A percentile compares a stretch with the other conserved stretches of the same genome.
Evolutionary conservation across 2,888 invertebrate species (phyloP).

Genomic region (Drosophila prostipennis): DNA sequence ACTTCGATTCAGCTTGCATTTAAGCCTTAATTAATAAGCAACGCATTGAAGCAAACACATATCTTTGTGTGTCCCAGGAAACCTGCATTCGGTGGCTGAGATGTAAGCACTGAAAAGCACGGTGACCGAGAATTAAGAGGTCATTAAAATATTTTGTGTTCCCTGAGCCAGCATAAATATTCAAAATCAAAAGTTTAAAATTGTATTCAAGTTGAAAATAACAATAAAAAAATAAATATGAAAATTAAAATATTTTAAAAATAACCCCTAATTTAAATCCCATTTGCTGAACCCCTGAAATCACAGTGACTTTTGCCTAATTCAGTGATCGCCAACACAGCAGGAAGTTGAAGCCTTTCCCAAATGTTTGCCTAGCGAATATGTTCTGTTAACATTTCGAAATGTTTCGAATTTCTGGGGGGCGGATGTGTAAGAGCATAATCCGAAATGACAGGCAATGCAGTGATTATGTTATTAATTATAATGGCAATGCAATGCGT

Average conservation of each 20-base stretch:
- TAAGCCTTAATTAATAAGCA: conserved; percentile 38
- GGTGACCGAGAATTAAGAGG: background rate
- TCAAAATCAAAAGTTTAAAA: no score
- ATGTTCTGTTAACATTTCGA: conserved; percentile 3
- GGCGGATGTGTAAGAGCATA: conserved; percentile 39
- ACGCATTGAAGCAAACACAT: conserved; percentile 6
- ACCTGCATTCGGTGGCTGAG: background rate
- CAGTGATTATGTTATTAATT: conserved; percentile 79
- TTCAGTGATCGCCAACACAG: conserved; percentile 11
- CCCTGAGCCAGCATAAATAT: no score
- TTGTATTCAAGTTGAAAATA: no score
- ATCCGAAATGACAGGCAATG: conserved; percentile 60
- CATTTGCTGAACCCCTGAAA: no score
- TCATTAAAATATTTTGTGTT: no score
- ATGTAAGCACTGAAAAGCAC: conserved; percentile 1
- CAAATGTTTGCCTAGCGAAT: background rate
- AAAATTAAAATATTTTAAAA: no score
- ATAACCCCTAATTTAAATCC: background rate
- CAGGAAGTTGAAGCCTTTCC: conserved; percentile 3
- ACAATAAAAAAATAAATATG: no score
- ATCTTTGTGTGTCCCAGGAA: background rate
- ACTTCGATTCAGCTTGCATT: conserved; percentile 14
- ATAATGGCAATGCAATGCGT: conserved; percentile 71
- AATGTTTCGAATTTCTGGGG: background rate
- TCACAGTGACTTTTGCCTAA: background rate